phyloP scores from a whole-genome alignment of 2,888 invertebrate genomes.

The Agrilus cyanescens region DNA sequence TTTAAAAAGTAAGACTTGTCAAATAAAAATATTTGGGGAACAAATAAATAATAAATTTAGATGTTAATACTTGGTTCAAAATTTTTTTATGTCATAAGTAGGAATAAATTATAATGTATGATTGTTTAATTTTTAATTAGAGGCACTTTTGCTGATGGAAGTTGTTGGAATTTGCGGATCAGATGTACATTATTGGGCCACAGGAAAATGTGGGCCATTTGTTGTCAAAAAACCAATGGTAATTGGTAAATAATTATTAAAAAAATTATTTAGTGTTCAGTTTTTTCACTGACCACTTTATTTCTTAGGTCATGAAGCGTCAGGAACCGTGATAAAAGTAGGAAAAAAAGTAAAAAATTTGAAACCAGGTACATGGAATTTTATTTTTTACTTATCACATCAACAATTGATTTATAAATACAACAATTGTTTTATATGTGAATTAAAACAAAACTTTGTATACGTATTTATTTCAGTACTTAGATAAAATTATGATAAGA shows the following conservation, averaged over 20 bases:
- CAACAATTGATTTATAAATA: too few species aligned
- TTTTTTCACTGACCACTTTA: slow-evolving; percentile 25
- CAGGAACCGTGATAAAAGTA: slow-evolving; percentile 66
- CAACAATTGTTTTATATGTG: too few species aligned
- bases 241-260: slow-evolving; percentile 47
- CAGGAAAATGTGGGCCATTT: slow-evolving; percentile 80
- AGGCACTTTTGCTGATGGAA: slow-evolving; percentile 79
- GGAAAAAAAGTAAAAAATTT: slow-evolving; percentile 58
- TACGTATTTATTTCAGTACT: too few species aligned
- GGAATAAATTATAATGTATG: background rate
- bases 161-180: slow-evolving; percentile 96
- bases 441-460: too few species aligned
- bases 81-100: background rate
- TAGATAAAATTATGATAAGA: too few species aligned
- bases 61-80: background rate
- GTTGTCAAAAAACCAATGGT: slow-evolving; percentile 81
- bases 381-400: background rate
- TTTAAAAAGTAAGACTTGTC: background rate
- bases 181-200: slow-evolving; percentile 84
- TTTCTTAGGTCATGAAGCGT: slow-evolving; percentile 89
- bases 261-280: background rate
- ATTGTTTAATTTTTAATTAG: slow-evolving; percentile 36
- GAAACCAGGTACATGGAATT: slow-evolving; percentile 39
- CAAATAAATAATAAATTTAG: slow-evolving; percentile 1
- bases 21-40: background rate